Conservation (phyloP, 2,113 vertebrate genomes). For the Tursiops truncatus region DNA sequence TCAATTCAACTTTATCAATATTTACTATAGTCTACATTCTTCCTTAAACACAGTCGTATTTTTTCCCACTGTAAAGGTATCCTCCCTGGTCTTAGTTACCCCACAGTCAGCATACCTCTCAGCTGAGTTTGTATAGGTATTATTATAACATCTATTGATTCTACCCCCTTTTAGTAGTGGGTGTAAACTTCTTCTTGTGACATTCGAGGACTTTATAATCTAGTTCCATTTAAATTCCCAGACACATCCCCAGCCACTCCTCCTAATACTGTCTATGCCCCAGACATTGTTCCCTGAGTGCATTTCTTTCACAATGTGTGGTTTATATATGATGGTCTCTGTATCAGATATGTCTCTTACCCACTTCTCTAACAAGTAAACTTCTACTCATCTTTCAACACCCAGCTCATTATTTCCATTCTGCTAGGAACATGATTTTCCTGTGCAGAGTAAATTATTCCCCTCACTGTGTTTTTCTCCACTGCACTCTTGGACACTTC, state of each 20-base stretch:
- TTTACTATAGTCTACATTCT: neutral
- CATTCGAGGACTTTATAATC: neutral
- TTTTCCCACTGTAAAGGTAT: neutral
- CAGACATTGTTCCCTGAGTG: accelerated
- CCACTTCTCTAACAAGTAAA: neutral
- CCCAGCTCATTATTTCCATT: neutral
- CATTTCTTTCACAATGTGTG: neutral
- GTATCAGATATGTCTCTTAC: neutral
- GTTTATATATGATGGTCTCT: neutral
- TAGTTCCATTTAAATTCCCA: neutral
- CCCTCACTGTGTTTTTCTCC: neutral
- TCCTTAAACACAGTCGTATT: neutral
- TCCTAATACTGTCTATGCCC: neutral
- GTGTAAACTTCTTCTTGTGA: neutral
- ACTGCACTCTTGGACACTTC: neutral
- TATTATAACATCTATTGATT: neutral
- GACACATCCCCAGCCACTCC: neutral
- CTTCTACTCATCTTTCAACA: neutral
- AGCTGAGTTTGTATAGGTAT: neutral
- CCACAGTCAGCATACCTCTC: neutral
- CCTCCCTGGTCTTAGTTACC: neutral
- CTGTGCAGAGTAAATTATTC: neutral
- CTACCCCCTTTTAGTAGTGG: accelerated
- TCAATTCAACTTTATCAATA: neutral
- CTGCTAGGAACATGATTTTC: neutral